Evolutionary conservation across 2,113 vertebrate genomes (phyloP).

Genomic region (Anseranas semipalmata): DNA sequence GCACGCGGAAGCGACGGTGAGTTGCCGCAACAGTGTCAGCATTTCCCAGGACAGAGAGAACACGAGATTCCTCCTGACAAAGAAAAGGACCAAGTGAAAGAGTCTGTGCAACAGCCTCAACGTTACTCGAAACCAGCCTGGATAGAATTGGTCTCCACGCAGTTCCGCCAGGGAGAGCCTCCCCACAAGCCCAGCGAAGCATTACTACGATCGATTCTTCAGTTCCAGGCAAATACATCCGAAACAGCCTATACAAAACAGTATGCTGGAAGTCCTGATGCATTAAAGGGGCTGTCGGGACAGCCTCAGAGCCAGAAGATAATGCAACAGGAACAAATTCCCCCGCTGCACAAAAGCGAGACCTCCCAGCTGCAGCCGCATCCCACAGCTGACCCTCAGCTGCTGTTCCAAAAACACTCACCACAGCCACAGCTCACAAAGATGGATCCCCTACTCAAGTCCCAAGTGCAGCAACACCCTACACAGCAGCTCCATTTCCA

Average conservation of each 20-base stretch:
- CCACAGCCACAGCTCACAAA: slow-evolving; percentile 42
- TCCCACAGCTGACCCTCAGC: slow-evolving; percentile 80
- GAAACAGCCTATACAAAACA: slow-evolving; percentile 74
- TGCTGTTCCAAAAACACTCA: slow-evolving; percentile 69
- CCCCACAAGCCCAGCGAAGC: slow-evolving; percentile 71
- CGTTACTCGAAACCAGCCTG: slow-evolving; percentile 77
- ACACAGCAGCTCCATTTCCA: slow-evolving; percentile 71
- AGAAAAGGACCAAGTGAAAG: slow-evolving; percentile 73
- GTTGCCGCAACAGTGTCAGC: slow-evolving; percentile 57
- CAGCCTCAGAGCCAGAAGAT: slow-evolving; percentile 70
- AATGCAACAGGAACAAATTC: slow-evolving; percentile 68
- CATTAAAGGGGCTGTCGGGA: slow-evolving; percentile 70
- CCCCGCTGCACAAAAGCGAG: slow-evolving; percentile 48
- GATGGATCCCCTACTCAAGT: slow-evolving; percentile 63
- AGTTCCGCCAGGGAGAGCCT: slow-evolving; percentile 62
- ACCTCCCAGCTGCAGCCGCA: slow-evolving; percentile 65
- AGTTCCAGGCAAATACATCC: slow-evolving; percentile 70
- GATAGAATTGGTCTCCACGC: slow-evolving; percentile 82
- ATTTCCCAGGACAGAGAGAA: slow-evolving; percentile 54
- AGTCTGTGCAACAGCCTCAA: slow-evolving; percentile 53
- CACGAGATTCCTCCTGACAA: slow-evolving; percentile 32
- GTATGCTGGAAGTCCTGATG: slow-evolving; percentile 77
- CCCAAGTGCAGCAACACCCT: slow-evolving; percentile 64
- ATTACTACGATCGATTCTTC: slow-evolving; percentile 67
- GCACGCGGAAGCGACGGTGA: background rate